Conservation (phyloP, 2,888 invertebrate genomes). For the Beris chalybata region DNA sequence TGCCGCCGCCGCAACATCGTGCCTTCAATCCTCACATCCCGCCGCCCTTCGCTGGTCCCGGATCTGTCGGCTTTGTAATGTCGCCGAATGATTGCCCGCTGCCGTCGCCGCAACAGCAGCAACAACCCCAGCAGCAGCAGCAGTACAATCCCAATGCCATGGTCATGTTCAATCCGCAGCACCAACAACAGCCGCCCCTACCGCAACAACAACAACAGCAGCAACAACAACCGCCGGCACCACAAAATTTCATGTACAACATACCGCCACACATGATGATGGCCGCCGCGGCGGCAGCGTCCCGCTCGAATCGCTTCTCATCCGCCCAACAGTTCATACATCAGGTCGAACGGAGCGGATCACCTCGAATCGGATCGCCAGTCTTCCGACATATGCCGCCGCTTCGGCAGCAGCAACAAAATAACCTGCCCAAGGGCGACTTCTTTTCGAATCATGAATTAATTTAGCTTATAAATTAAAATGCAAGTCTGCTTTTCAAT, state of each 20-base stretch:
- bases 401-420: neutral
- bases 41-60: conserved; percentile 3
- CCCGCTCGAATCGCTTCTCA: conserved; percentile 25
- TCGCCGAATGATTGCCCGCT: neutral
- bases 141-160: conserved; percentile 1
- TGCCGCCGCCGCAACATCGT: conserved; percentile 39
- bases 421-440: neutral
- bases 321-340: too few relatives aligned
- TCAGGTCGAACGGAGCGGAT: neutral
- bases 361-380: conserved; percentile 1
- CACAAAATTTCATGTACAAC: neutral
- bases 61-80: neutral
- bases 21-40: conserved; percentile 24
- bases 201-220: neutral
- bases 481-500: too few relatives aligned
- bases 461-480: too few relatives aligned
- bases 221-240: neutral
- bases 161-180: conserved; percentile 4
- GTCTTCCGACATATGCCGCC: neutral
- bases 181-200: neutral
- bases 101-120: neutral
- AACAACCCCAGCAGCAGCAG: neutral
- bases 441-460: too few relatives aligned
- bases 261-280: conserved; percentile 30
- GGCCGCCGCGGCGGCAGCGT: neutral